Evolutionary conservation across 1,140 invertebrate genomes (phyloP), one percentile per base, ranked within the genome.

Genomic region (Doryteuthis pealeii): DNA sequence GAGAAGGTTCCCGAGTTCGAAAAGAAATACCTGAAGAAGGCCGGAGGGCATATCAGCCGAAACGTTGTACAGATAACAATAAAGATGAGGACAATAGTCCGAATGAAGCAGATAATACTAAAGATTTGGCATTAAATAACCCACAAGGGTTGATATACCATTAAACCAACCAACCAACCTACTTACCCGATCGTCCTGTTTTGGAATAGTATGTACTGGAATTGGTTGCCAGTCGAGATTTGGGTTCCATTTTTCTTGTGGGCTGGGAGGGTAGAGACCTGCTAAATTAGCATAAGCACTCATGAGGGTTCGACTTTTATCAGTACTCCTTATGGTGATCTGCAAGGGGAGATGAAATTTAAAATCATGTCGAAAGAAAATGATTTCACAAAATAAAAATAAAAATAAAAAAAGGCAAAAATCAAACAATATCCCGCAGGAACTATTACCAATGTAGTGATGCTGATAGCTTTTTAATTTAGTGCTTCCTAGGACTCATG

Each of bases 221-320:
- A 73, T 68, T 3, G 72, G 72, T 32, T 68, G 49, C 72, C 72
- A 73, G 28, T 0, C 14, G 26, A 73, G 18, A 32, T 54, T 26
- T 15, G 71, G 70, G 18, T 66, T 22, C 58, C 58, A 43, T n/a
- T 71, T 6, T 6, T 75, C 71, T 5, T 62, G 2, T 12, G 14
- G 10, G 31, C 5, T 71, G 6, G 66, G 65, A 28, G 66, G 58
- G 31, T 26, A 73, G 22, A 73, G 31, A 22, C 72, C 72, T 72
- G 72, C 72, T 6, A 73, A 31, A 32, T 73, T 68, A n/a, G 26
- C 32, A 15, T 66, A 68, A 26, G 72, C 72, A 35, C 72, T 73
- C 72, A 73, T 73, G 5, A 73, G 28, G 0, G 72, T 69, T 73
- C 72, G 66, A 22, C 68, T 49, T 26, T 33, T 66, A 54, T 73